A percentile compares a stretch with the other conserved stretches of the same genome.
Conservation (phyloP, 2,113 vertebrate genomes). For the Triplophysa tibetana region DNA sequence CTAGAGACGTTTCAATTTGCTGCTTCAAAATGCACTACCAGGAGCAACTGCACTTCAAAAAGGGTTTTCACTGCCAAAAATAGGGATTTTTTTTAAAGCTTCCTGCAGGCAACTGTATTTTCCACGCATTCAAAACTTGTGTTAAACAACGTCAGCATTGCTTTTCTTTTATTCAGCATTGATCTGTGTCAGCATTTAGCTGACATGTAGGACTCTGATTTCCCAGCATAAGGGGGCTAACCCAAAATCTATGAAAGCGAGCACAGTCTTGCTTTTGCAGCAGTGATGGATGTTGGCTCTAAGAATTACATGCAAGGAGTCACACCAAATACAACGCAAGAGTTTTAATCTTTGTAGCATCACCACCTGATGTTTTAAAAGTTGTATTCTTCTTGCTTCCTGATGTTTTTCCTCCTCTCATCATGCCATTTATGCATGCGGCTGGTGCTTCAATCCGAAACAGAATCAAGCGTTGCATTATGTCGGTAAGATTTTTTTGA, state of each 20-base stretch:
- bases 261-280: constrained; percentile 12
- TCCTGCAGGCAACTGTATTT: constrained; percentile 34
- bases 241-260: constrained; percentile 21
- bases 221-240: constrained; percentile 15
- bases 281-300: neutral
- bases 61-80: constrained; percentile 68
- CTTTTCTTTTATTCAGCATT: constrained; percentile 40
- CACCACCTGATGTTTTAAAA: constrained; percentile 17
- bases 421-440: neutral
- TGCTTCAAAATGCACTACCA: constrained; percentile 34
- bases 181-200: constrained; percentile 44
- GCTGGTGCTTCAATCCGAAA: neutral
- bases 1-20: constrained; percentile 47
- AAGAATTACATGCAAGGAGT: neutral
- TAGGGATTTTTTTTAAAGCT: constrained; percentile 24
- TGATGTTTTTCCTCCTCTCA: neutral
- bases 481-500: too few relatives aligned
- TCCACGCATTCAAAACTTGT: constrained; percentile 16
- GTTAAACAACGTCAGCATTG: constrained; percentile 1
- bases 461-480: too few relatives aligned
- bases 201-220: constrained; percentile 27
- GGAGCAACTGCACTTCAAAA: constrained; percentile 66
- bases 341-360: constrained; percentile 18
- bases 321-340: neutral
- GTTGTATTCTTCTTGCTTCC: neutral